These are phyloP conservation scores for Bombus pascuorum DNA, from an alignment of 1,140 invertebrate species.

Conservation along the genomic window DNA sequence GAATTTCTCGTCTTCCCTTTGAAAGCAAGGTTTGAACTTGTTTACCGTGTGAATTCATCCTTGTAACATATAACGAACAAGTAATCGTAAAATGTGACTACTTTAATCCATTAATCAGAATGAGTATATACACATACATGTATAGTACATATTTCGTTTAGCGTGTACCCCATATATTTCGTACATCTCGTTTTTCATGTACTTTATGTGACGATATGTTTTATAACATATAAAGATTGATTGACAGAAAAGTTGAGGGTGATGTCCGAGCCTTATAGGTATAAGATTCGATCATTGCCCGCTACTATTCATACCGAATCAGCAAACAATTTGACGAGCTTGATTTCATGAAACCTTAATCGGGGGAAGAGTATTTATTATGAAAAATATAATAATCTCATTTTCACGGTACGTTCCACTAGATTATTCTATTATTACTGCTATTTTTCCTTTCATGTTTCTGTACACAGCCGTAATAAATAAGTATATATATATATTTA, in stretches of 20 bases:
- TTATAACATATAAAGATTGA: not conserved
- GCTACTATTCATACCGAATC: not conserved
- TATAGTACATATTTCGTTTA: not conserved
- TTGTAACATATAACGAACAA: not conserved
- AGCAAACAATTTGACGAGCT: not conserved
- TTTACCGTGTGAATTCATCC: not conserved
- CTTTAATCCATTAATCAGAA: not conserved
- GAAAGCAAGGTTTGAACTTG: not conserved
- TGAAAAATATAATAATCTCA: slow-evolving; percentile 1
- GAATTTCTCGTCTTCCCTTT: not conserved
- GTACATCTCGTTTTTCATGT: not conserved
- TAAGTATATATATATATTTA: slow-evolving; percentile 50
- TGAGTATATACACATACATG: not conserved
- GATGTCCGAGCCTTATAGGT: not conserved
- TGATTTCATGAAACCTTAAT: not conserved
- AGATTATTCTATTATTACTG: slow-evolving; percentile 28
- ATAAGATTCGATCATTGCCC: not conserved
- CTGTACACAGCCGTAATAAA: slow-evolving; percentile 65
- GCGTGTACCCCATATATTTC: not conserved
- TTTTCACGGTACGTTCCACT: slow-evolving; percentile 26
- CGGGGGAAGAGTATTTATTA: not conserved
- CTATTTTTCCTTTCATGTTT: slow-evolving; percentile 50
- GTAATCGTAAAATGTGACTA: not conserved
- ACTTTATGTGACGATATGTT: not conserved
- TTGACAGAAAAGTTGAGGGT: not conserved